Evolutionary conservation across 2,113 vertebrate genomes (phyloP).

Genomic region (Paramormyrops kingsleyae): DNA sequence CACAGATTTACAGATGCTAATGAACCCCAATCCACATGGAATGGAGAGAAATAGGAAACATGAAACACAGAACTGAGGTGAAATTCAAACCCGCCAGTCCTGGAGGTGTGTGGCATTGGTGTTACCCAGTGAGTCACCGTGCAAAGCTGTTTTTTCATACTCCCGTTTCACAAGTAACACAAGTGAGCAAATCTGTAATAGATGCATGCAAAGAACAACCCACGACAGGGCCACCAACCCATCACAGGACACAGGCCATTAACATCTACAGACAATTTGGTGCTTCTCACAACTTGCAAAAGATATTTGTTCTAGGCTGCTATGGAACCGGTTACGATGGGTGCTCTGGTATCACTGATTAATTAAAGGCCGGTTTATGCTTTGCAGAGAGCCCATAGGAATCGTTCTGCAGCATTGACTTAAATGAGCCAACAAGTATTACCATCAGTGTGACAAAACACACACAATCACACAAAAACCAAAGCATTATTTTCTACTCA

Average conservation of each 20-base stretch:
- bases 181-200: slow-evolving; percentile 2
- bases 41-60: neutral
- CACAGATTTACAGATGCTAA: neutral
- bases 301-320: neutral
- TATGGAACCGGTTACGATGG: neutral
- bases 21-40: neutral
- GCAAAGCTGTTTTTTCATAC: neutral
- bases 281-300: neutral
- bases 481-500: neutral
- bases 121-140: neutral
- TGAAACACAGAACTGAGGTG: neutral
- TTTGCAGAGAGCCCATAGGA: neutral
- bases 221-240: neutral
- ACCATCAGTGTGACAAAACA: neutral
- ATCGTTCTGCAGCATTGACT: neutral
- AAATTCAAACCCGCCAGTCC: neutral
- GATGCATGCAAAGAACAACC: neutral
- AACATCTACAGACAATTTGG: neutral
- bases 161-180: neutral
- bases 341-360: slow-evolving; percentile 14
- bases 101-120: neutral
- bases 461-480: neutral
- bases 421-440: neutral
- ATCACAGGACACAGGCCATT: neutral
- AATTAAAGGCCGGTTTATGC: slow-evolving; percentile 6